These are phyloP conservation scores for Pituophis catenifer DNA, from an alignment of 2,113 vertebrate genomes.

Conservation along the genomic window DNA sequence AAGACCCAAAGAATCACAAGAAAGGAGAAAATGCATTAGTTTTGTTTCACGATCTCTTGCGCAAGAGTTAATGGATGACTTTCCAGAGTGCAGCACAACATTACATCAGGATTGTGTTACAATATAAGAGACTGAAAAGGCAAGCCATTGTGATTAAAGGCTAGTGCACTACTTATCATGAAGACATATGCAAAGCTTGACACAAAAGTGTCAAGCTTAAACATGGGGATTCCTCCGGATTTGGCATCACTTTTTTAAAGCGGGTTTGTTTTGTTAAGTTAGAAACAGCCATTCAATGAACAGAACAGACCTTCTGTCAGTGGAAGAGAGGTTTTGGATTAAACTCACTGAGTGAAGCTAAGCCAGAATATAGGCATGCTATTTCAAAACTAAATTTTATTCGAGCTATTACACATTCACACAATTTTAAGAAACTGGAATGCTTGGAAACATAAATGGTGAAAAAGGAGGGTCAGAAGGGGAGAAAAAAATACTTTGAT, in stretches of 20 bases:
- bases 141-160: background rate
- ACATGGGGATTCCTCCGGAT: background rate
- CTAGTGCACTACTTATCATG: background rate
- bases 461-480: background rate
- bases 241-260: background rate
- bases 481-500: background rate
- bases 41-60: background rate
- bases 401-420: constrained; percentile 31
- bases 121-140: background rate
- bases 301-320: background rate
- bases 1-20: background rate
- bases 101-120: background rate
- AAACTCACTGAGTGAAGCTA: constrained; percentile 15
- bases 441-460: background rate
- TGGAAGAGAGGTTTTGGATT: background rate
- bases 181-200: background rate
- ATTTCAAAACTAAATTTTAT: constrained; percentile 61
- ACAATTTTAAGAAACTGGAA: constrained; percentile 8
- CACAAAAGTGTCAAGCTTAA: background rate
- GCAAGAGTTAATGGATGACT: background rate
- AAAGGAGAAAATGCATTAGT: background rate
- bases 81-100: background rate
- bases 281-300: background rate
- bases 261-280: background rate
- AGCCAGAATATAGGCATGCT: constrained; percentile 56